These are phyloP conservation scores for Oreochromis niloticus DNA, from an alignment of 2,113 vertebrate genomes.

Conservation along the genomic window DNA sequence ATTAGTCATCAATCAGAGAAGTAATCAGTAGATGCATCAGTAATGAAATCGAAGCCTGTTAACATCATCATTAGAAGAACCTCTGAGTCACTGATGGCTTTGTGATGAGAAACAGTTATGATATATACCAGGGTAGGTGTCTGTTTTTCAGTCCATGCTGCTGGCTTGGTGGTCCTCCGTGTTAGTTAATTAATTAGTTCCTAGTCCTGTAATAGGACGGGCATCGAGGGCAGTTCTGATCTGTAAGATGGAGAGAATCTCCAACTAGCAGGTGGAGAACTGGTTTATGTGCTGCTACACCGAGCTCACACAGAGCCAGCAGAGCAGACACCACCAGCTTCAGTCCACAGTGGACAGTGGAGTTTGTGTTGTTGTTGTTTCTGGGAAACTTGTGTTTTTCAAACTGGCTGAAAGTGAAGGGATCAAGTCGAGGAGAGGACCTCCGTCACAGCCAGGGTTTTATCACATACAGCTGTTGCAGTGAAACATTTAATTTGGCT, in stretches of 20 bases:
- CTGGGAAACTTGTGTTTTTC: background rate
- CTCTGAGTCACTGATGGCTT: background rate
- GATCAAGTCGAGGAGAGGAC: background rate
- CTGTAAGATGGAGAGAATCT: background rate
- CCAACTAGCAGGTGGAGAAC: background rate
- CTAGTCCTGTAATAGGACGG: background rate
- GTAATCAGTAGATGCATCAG: background rate
- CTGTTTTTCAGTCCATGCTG: background rate
- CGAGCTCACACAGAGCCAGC: background rate
- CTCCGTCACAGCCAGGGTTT: background rate
- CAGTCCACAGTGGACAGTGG: background rate
- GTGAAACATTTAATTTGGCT: background rate
- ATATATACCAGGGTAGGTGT: background rate
- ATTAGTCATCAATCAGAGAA: background rate
- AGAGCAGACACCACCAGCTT: background rate
- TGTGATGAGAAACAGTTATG: background rate
- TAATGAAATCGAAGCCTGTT: background rate
- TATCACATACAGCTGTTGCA: background rate
- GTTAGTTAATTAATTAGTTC: background rate
- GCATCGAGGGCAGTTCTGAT: background rate
- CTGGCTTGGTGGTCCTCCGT: rapidly evolving
- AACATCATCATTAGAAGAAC: background rate
- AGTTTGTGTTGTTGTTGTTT: background rate
- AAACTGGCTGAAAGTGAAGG: background rate
- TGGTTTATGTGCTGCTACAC: background rate